These are phyloP conservation scores for Gorsachius magnificus DNA, from an alignment of 2,797 vertebrate species.

Conservation along the genomic window DNA sequence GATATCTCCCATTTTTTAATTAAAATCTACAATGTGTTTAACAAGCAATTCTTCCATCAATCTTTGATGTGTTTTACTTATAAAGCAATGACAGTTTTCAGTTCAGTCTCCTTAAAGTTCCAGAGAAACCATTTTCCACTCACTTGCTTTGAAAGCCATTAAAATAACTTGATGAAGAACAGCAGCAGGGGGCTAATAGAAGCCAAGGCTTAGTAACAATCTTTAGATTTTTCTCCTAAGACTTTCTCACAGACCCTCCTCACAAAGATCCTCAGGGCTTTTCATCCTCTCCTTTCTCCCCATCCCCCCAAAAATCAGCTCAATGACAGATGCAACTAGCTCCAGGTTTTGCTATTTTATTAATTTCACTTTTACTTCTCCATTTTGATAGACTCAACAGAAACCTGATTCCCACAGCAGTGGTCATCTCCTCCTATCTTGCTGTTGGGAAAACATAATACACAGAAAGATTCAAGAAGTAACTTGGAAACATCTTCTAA, in stretches of 20 bases:
- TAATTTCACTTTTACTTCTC: not conserved
- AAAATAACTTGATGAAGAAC: constrained; percentile 71
- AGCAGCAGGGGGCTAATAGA: constrained; percentile 72
- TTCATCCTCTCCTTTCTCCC: constrained; percentile 35
- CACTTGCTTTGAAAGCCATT: constrained; percentile 73
- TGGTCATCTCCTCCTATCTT: not conserved
- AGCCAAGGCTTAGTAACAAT: constrained; percentile 67
- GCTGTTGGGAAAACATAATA: not conserved
- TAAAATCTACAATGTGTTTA: constrained; percentile 48
- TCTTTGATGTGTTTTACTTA: constrained; percentile 59
- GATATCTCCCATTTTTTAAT: constrained; percentile 21
- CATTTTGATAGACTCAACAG: not conserved
- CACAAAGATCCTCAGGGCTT: constrained; percentile 63
- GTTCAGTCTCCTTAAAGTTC: constrained; percentile 59
- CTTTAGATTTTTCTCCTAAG: constrained; percentile 64
- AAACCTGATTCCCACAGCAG: not conserved
- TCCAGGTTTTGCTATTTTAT: not conserved
- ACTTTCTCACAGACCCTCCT: constrained; percentile 69
- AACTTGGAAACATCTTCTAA: not conserved
- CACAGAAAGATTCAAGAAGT: not conserved
- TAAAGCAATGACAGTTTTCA: constrained; percentile 60
- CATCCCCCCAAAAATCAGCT: not conserved
- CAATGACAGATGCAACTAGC: constrained; percentile 42
- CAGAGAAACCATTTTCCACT: constrained; percentile 73
- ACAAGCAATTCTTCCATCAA: constrained; percentile 55